Evolutionary conservation across 2,113 vertebrate genomes (phyloP), one percentile per base, ranked within the genome.

Genomic region (Trogon melanurus): DNA sequence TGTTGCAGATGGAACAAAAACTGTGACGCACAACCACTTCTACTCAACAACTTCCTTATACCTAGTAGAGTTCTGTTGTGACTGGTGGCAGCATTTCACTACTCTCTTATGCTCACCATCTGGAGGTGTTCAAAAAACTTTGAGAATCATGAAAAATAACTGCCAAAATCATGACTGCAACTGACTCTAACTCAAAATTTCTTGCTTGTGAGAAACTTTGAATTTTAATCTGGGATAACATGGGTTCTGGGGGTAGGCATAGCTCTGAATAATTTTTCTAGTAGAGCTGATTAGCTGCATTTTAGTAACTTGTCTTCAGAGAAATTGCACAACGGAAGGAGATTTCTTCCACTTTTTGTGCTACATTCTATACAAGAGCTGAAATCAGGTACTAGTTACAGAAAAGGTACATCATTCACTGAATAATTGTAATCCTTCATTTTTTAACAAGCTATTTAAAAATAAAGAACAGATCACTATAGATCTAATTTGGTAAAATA

Each of bases 61-160:
- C 20, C 4, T 3, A 80, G 27, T 45, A 16, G 34, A 45, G 5
- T 34, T 79, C 32, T 80, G 23, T 29, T 75, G 48, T 1, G 3
- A 75, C 27, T 25, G 13, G 4, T 21, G 21, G 17, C n/a, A 72
- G 4, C 5, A 38, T 78, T 89, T 79, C 6, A 21, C 29, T 34
- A 8, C 34, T 83, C 6, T 54, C 6, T 21, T 54, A 34, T 18
- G 9, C 29, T 89, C 6, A 54, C 7, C 34, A 84, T 38, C 11
- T 3, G 8, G 3, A 29, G 3, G 3, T 48, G 10, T 48, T 54
- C 5, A 66, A 78, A 90, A 53, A 45, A 16, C 16, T 84, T 26
- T 1, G 10, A 48, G 57, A 94, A 71, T 4, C 5, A 19, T 30
- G 18, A 62, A 2, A 0, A 1, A 74, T 23, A 56, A 11, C 6